Base-by-base conservation (phyloP, 2,888 invertebrate genomes). In the Julus scandinavius region DNA sequence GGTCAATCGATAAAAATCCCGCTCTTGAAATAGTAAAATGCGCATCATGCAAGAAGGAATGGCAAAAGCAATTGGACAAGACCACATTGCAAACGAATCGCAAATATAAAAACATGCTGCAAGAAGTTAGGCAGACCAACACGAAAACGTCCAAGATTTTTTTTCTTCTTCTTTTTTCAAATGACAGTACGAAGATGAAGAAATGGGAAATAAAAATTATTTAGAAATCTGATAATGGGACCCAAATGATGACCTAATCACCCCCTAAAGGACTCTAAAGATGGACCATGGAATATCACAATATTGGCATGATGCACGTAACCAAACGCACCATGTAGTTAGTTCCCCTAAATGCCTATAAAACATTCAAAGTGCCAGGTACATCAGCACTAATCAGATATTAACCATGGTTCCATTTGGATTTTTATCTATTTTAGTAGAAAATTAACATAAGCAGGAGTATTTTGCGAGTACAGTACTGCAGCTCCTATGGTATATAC, bases 1-100 rank as follows among this genome's bases (percentile, higher is more conserved):
- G 85, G 85, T 85, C 85, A 85, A 85, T 85, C 85, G 85, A 85
- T 85, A 85, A 85, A 85, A 85, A 85, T 49, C 85, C 85, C 41
- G 41, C 85, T 41, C 49, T 41, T 85, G 41, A 85, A 85, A 85
- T 85, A 49, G n/a, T 41, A 85, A 85, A 85, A 49, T 15, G 72
- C 29, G 72, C 72, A 72, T 72, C 72, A 29, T 72, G 72, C 72
- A 72, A 72, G 72, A 72, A 72, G 29, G 72, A 72, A 72, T 72
- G 72, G 72, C 72, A 11, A 72, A 72, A 72, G 72, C 72, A 72
- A 72, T 72, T 72, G 72, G 72, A 72, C 72, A 72, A 72, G 72
- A 72, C 72, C 72, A 72, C 72, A 72, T 63, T 63, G 63, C 63
- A 6, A 63, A 63, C 63, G 63, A 13, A 63, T 72, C 29, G 72